Evolutionary conservation across 2,113 vertebrate species (phyloP).

Genomic region (Paralichthys olivaceus): DNA sequence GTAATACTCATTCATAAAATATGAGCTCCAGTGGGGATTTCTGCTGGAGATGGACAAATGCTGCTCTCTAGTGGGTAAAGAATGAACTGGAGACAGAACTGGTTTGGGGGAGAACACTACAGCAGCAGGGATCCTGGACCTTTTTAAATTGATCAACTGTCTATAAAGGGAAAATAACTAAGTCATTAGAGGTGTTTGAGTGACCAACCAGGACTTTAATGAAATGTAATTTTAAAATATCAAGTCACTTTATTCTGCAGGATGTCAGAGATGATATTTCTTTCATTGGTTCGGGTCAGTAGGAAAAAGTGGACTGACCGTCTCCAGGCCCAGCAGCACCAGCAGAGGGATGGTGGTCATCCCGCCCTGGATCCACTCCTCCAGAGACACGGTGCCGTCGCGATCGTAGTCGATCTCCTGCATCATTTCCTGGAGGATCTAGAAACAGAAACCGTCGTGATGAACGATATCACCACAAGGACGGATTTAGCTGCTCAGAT

Average conservation of each 20-base stretch:
- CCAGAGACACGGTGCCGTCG: conserved; percentile 92
- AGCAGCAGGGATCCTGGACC: too few species aligned
- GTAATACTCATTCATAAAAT: conserved; percentile 65
- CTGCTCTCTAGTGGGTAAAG: conserved; percentile 69
- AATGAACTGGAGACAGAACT: neutral
- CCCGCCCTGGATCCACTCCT: conserved; percentile 97
- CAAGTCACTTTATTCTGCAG: too few species aligned
- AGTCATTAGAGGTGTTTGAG: too few species aligned
- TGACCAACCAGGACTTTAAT: too few species aligned
- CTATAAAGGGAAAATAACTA: too few species aligned
- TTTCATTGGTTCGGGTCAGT: too few species aligned
- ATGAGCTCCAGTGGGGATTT: neutral
- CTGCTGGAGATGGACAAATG: conserved; percentile 24
- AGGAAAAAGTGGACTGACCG: conserved; percentile 79
- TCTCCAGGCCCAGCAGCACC: conserved; percentile 93
- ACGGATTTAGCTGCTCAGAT: too few species aligned
- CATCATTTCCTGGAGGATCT: conserved; percentile 98
- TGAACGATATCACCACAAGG: neutral
- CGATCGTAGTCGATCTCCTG: conserved; percentile 95
- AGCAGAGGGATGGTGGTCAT: conserved; percentile 95
- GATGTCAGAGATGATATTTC: too few species aligned
- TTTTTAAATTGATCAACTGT: too few species aligned
- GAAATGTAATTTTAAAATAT: too few species aligned
- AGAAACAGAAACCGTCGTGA: neutral
- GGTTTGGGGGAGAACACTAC: neutral